Evolutionary conservation across 2,113 vertebrate genomes (phyloP).

Genomic region (Callipepla californica): DNA sequence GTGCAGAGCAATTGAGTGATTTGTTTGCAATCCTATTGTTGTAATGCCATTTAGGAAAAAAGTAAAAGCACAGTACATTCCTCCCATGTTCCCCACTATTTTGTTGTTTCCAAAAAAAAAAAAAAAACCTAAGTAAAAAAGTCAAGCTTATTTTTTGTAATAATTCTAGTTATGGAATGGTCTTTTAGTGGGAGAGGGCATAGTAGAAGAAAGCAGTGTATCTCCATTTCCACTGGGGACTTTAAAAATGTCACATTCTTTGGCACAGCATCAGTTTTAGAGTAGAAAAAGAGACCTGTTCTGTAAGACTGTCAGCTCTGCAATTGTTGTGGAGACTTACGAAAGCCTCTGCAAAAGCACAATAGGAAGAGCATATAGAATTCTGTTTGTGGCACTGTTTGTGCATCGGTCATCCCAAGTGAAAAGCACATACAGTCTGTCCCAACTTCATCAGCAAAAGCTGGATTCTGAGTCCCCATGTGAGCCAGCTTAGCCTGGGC

Average conservation of each 20-base stretch:
- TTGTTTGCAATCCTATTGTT: slow-evolving; percentile 1
- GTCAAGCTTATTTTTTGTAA: neutral
- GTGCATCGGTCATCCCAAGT: rapidly evolving
- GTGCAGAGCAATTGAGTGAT: neutral
- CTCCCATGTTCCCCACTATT: neutral
- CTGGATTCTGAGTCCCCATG: neutral
- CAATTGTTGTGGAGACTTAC: neutral
- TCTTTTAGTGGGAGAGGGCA: neutral
- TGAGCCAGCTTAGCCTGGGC: neutral
- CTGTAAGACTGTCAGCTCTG: neutral
- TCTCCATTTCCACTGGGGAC: neutral
- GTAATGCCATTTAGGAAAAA: neutral
- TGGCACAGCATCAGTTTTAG: neutral
- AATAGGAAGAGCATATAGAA: neutral
- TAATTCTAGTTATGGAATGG: neutral
- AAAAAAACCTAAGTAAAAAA: neutral
- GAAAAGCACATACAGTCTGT: neutral
- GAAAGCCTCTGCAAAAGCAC: neutral
- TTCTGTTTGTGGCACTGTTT: neutral
- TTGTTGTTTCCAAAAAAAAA: neutral
- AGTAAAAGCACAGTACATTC: neutral
- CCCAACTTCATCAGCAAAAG: neutral
- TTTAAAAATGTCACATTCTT: neutral
- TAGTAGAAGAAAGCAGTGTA: neutral
- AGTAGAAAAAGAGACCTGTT: neutral